These are phyloP conservation scores for Ciconia maguari DNA, from an alignment of 2,113 vertebrate species.

Conservation along the genomic window DNA sequence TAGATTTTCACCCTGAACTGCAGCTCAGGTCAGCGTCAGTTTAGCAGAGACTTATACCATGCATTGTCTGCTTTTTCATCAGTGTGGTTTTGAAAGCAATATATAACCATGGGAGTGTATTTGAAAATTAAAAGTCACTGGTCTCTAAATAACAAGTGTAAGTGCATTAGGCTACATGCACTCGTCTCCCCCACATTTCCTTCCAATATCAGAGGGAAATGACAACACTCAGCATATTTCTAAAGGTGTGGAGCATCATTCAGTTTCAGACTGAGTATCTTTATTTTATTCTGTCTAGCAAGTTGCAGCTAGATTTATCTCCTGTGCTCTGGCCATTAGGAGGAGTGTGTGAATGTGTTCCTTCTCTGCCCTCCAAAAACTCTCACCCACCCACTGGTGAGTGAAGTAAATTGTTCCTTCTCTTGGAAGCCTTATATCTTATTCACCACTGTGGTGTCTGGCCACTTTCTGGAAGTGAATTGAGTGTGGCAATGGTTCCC, in stretches of 20 bases:
- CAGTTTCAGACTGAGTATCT: neutral
- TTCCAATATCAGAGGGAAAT: neutral
- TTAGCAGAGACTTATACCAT: neutral
- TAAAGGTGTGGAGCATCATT: neutral
- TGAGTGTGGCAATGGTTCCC: neutral
- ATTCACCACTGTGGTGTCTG: neutral
- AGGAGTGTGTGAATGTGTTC: neutral
- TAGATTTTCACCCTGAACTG: conserved; percentile 28
- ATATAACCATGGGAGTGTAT: neutral
- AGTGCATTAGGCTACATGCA: neutral
- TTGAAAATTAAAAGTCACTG: conserved; percentile 3
- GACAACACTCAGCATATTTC: neutral
- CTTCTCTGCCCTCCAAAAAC: neutral
- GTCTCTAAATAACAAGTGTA: neutral
- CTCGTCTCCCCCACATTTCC: neutral
- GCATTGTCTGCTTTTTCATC: neutral
- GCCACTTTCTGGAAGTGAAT: neutral
- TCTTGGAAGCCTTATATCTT: neutral
- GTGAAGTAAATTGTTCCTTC: neutral
- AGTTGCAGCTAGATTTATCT: conserved; percentile 5
- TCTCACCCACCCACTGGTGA: neutral
- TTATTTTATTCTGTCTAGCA: conserved; percentile 2
- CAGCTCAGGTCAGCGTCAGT: neutral
- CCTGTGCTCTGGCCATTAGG: neutral
- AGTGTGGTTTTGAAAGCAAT: neutral